phyloP scores from a whole-genome alignment of 2,888 invertebrate genomes.

The Apodemia mormo region DNA sequence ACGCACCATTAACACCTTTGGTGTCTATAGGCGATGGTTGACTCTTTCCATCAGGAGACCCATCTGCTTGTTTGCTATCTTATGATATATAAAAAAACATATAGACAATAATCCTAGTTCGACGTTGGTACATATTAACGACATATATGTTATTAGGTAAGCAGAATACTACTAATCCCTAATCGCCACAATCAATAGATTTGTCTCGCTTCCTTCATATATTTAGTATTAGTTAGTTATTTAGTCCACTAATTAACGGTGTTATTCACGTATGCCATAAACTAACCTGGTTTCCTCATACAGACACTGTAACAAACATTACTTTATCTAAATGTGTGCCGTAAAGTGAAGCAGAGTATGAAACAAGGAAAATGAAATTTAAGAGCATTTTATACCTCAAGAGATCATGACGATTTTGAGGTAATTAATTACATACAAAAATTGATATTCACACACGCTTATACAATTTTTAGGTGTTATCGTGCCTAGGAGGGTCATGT shows the following conservation, averaged over 20 bases:
- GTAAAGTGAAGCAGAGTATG: slow-evolving; percentile 18
- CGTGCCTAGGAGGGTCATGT: too few relatives aligned
- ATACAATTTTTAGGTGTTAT: too few relatives aligned
- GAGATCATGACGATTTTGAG: background rate
- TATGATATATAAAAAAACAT: too few relatives aligned
- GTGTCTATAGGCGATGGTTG: too few relatives aligned
- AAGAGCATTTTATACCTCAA: slow-evolving; percentile 1
- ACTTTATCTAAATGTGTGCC: background rate
- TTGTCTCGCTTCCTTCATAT: background rate
- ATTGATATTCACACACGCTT: background rate
- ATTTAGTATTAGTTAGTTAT: background rate
- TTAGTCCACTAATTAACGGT: background rate
- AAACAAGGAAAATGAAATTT: slow-evolving; percentile 24
- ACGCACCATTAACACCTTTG: too few relatives aligned
- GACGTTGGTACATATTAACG: too few relatives aligned
- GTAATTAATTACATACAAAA: background rate
- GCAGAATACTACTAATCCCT: background rate
- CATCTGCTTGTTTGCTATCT: too few relatives aligned
- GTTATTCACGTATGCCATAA: slow-evolving; percentile 2
- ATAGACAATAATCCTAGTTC: too few relatives aligned
- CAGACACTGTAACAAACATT: background rate
- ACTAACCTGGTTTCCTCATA: slow-evolving; percentile 9
- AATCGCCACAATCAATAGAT: background rate
- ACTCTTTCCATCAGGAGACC: too few relatives aligned
- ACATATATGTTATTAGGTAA: too few relatives aligned